These are phyloP conservation scores for Anagrus nilaparvatae DNA, from an alignment of 1,140 invertebrate species.

Conservation along the genomic window DNA sequence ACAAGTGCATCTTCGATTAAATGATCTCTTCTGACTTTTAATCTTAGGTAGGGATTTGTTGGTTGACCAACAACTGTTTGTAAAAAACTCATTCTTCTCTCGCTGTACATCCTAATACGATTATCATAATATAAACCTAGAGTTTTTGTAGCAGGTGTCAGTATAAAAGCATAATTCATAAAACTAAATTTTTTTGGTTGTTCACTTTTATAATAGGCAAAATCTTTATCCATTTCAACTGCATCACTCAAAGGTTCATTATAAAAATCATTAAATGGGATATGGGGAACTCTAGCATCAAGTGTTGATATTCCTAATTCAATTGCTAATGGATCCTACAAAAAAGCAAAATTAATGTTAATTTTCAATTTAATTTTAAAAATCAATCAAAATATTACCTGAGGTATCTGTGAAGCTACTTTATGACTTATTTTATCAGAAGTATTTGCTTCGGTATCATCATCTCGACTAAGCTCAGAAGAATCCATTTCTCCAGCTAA, in stretches of 20 bases:
- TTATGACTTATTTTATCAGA: conserved; percentile 27
- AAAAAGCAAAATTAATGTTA: conserved; percentile 4
- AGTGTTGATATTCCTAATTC: conserved; percentile 63
- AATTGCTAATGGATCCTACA: conserved; percentile 37
- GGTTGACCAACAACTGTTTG: conserved; percentile 69
- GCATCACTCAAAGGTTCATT: conserved; percentile 83
- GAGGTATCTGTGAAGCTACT: conserved; percentile 20
- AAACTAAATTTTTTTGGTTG: conserved; percentile 70
- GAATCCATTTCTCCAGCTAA: conserved; percentile 70
- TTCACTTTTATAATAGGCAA: conserved; percentile 70
- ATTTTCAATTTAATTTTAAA: not conserved
- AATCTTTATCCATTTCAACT: conserved; percentile 84
- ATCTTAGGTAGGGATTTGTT: conserved; percentile 74
- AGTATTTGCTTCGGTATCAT: conserved; percentile 38
- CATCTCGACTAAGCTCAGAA: conserved; percentile 43
- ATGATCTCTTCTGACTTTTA: conserved; percentile 73
- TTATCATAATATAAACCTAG: conserved; percentile 88
- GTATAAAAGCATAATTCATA: conserved; percentile 77
- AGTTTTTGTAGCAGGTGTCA: conserved; percentile 85
- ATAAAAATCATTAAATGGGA: conserved; percentile 81
- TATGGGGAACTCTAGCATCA: conserved; percentile 69
- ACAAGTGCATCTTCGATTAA: conserved; percentile 87
- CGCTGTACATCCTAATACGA: conserved; percentile 88
- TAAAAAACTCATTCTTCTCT: conserved; percentile 71
- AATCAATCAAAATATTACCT: not conserved